These are phyloP conservation scores for Deroplatys truncata DNA, from an alignment of 2,888 invertebrate species.

Conservation along the genomic window DNA sequence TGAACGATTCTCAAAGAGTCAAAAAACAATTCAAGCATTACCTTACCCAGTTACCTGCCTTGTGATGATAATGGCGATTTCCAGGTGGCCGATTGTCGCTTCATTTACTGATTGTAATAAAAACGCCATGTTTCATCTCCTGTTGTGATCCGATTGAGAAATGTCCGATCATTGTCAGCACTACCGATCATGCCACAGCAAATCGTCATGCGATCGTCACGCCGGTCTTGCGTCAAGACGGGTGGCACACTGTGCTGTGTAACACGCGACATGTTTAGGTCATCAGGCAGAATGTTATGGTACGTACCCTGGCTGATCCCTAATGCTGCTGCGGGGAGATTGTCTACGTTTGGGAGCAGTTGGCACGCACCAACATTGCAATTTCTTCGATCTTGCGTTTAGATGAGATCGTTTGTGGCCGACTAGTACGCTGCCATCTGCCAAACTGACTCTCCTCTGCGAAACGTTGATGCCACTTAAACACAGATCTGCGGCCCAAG, in stretches of 20 bases:
- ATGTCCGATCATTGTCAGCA: too few relatives aligned
- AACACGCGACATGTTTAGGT: too few relatives aligned
- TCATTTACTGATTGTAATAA: too few relatives aligned
- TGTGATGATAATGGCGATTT: too few relatives aligned
- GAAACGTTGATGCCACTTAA: not conserved
- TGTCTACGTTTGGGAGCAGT: not conserved
- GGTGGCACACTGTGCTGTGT: not conserved
- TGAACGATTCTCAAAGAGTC: too few relatives aligned
- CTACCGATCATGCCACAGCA: not conserved
- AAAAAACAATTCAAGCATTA: too few relatives aligned
- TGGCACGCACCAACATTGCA: not conserved
- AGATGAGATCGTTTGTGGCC: not conserved
- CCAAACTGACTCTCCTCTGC: too few relatives aligned
- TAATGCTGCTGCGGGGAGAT: not conserved
- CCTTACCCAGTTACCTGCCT: too few relatives aligned
- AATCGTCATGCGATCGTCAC: not conserved
- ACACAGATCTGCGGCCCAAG: not conserved
- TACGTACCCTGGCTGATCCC: not conserved
- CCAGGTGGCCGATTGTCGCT: too few relatives aligned
- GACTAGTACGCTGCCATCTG: too few relatives aligned
- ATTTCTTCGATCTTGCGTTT: not conserved
- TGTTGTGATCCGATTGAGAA: too few relatives aligned
- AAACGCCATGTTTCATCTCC: too few relatives aligned
- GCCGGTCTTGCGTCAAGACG: not conserved
- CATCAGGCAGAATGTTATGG: not conserved